Evolutionary conservation across 2,797 vertebrate genomes (phyloP).

Genomic region (Crenichthys baileyi): DNA sequence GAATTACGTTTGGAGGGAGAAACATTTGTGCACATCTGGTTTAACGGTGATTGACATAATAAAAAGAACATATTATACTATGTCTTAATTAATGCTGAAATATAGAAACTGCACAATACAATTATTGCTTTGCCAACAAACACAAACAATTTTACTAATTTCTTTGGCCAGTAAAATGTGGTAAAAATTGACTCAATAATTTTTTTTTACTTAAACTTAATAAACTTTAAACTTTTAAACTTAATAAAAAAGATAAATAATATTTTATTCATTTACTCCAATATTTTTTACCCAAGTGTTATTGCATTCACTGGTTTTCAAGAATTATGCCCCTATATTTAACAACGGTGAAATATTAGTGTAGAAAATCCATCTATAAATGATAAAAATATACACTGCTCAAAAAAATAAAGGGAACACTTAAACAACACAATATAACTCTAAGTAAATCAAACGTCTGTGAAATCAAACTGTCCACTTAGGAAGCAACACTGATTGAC

Average conservation of each 20-base stretch:
- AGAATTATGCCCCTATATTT: neutral
- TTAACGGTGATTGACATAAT: constrained; percentile 10
- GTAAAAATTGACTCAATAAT: neutral
- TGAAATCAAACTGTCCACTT: too few relatives aligned
- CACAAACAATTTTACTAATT: too few relatives aligned
- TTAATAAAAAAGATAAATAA: neutral
- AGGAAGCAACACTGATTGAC: too few relatives aligned
- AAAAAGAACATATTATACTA: constrained; percentile 12
- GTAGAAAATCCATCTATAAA: too few relatives aligned
- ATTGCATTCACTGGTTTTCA: neutral
- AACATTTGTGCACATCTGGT: neutral
- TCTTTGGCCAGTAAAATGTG: neutral
- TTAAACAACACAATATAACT: too few relatives aligned
- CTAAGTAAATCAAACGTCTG: too few relatives aligned
- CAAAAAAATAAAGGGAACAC: too few relatives aligned
- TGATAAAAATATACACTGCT: too few relatives aligned
- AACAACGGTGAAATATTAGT: neutral
- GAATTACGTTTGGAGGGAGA: neutral
- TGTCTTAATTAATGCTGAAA: neutral
- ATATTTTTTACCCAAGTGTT: neutral
- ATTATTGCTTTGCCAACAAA: neutral
- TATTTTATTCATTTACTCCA: neutral
- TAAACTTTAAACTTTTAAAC: too few relatives aligned
- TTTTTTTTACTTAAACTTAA: neutral
- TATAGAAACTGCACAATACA: neutral